Base-by-base conservation (phyloP, 2,797 vertebrate genomes). In the Vireo griseus region DNA sequence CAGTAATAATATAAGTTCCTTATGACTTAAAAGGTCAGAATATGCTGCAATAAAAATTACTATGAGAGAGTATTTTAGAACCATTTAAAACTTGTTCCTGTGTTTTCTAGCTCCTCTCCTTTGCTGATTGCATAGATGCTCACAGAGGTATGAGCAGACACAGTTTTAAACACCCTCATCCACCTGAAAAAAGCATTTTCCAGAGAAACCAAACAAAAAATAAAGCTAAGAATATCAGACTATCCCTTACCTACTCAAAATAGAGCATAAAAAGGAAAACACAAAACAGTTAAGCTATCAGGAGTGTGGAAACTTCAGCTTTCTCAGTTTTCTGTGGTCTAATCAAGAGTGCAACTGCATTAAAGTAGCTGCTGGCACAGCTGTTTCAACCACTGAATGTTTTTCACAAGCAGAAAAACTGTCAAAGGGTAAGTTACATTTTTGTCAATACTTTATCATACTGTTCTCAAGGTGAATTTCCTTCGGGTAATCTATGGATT, bases 21-120 rank as follows among this genome's bases (percentile, higher is more conserved):
- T 81, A 93, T 79, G 68, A 80, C 59, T 81, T 94, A 44, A 91
- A 92, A 94, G 79, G 68, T 90, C 73, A 83, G 67, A 75, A 82
- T 22, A 54, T 10, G 35, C n/a, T 68, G 55, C 47, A 91, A 89
- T 89, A 87, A 91, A 95, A 89, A 74, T 12, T 4, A 86, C 44
- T 44, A 16, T 6, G 10, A 88, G n/a, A 50, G 16, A 82, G 45
- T 24, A 52, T 55, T 94, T 95, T 58, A 80, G 13, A 79, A 77
- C 12, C 61, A 50, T 68, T 88, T 90, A 65, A 92, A 90, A 90
- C 35, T 37, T 17, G 1, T 51, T 47, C 52, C n/a, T 52, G 12
- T 18, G 58, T 59, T 91, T 66, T 47, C 35, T 29, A 73, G 33
- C 26, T 50, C 54, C 57, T 63, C 82, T 72, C n/a, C 48, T 79